Evolutionary conservation across 1,140 invertebrate genomes (phyloP), one percentile per base, ranked within the genome.

Genomic region (Adoxophyes honmai): DNA sequence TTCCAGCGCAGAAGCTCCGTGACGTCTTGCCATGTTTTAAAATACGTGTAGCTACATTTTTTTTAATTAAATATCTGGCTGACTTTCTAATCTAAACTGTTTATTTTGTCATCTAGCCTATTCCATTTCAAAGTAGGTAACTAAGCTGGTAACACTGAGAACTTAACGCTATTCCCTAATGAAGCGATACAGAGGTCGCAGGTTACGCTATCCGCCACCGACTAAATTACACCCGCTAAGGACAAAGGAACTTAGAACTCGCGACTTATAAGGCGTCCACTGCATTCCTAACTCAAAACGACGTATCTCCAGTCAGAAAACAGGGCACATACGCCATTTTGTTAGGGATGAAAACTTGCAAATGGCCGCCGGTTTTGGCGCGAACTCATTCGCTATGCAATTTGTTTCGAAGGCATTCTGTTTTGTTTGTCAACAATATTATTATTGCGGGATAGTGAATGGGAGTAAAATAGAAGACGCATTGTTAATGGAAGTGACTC

Each of bases 301-400:
- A n/a, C n/a, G n/a, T n/a, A n/a, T n/a, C n/a, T n/a, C n/a, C n/a
- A n/a, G n/a, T n/a, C n/a, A n/a, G n/a, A n/a, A n/a, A n/a, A n/a
- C n/a, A n/a, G n/a, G n/a, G n/a, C n/a, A n/a, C n/a, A n/a, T n/a
- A n/a, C n/a, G n/a, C n/a, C n/a, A n/a, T n/a, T n/a, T n/a, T n/a
- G n/a, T n/a, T n/a, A n/a, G n/a, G n/a, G n/a, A n/a, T n/a, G n/a
- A n/a, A n/a, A n/a, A 34, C 28, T 52, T 52, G 34, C 51, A 52
- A 34, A 34, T 34, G 34, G 51, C 34, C 14, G 51, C 51, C 51
- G 33, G 6, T 52, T 52, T 52, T 52, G 51, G 51, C 51, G 51
- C 51, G 51, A 52, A 52, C 51, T 52, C 28, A 35, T 52, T 52
- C 34, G 34, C 33, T 15, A 52, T 52, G 28, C 51, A 35, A 52